These are phyloP conservation scores for Osmerus mordax DNA, from an alignment of 2,113 vertebrate species.

Conservation along the genomic window DNA sequence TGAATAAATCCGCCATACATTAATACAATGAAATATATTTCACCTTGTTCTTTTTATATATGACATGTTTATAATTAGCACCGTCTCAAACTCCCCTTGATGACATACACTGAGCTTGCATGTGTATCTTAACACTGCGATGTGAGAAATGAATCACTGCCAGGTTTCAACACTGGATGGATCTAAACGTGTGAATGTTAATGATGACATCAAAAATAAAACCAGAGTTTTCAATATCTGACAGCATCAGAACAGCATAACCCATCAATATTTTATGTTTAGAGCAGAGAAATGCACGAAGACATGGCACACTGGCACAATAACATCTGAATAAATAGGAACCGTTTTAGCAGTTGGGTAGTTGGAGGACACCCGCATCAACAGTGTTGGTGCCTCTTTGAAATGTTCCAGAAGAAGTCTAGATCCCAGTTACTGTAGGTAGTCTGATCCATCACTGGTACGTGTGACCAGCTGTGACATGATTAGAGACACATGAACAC, in stretches of 20 bases:
- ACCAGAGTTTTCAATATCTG: not conserved
- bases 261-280: not conserved
- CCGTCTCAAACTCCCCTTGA: constrained; percentile 1
- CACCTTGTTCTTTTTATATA: constrained; percentile 8
- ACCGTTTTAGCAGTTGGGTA: no score
- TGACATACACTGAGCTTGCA: not conserved
- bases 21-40: constrained; percentile 10
- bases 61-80: constrained; percentile 10
- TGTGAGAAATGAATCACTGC: not conserved
- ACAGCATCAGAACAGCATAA: not conserved
- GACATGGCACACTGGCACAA: no score
- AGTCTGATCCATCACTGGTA: not conserved
- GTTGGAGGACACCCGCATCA: no score
- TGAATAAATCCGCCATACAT: not conserved
- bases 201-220: constrained; percentile 14
- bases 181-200: not conserved
- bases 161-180: no score
- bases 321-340: no score
- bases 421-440: not conserved
- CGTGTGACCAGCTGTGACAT: not conserved
- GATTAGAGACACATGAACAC: no score
- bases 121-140: constrained; percentile 6
- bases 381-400: no score
- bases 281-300: not conserved
- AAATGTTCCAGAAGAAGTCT: no score